phyloP scores from a whole-genome alignment of 2,888 invertebrate genomes.

The Dexiosoma caninum region DNA sequence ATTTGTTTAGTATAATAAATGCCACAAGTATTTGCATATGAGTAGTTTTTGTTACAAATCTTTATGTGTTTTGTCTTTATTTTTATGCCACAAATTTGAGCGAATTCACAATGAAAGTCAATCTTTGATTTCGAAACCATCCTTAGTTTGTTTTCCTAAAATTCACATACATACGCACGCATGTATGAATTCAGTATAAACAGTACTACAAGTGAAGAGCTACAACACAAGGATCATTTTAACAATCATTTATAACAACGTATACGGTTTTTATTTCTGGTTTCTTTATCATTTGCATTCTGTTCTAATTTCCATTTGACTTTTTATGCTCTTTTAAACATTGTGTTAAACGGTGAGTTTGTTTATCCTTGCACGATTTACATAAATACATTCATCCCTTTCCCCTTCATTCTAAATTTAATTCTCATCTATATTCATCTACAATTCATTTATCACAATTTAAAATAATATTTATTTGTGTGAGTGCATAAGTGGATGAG shows the following conservation, averaged over 20 bases:
- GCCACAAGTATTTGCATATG: not conserved
- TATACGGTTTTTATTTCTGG: constrained; percentile 48
- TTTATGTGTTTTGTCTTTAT: constrained; percentile 25
- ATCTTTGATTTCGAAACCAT: constrained; percentile 69
- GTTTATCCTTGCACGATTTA: constrained; percentile 62
- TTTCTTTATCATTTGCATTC: constrained; percentile 62
- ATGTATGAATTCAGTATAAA: not conserved
- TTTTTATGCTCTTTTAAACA: constrained; percentile 77
- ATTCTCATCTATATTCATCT: constrained; percentile 56
- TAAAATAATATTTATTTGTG: constrained; percentile 63
- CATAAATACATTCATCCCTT: constrained; percentile 63
- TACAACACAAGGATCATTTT: constrained; percentile 45
- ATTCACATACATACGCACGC: constrained; percentile 4
- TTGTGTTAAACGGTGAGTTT: constrained; percentile 67
- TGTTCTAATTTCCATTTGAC: constrained; percentile 69
- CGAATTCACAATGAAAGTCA: constrained; percentile 74
- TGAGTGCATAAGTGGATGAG: constrained; percentile 2
- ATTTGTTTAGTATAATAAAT: not conserved
- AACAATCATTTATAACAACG: constrained; percentile 61
- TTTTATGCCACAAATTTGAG: constrained; percentile 25
- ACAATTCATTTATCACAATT: constrained; percentile 69
- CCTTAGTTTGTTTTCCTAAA: constrained; percentile 70
- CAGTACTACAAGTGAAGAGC: constrained; percentile 32
- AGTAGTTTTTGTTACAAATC: constrained; percentile 43
- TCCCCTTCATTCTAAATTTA: not conserved